These are phyloP conservation scores for Naja naja DNA, from an alignment of 2,113 vertebrate species.

Conservation along the genomic window DNA sequence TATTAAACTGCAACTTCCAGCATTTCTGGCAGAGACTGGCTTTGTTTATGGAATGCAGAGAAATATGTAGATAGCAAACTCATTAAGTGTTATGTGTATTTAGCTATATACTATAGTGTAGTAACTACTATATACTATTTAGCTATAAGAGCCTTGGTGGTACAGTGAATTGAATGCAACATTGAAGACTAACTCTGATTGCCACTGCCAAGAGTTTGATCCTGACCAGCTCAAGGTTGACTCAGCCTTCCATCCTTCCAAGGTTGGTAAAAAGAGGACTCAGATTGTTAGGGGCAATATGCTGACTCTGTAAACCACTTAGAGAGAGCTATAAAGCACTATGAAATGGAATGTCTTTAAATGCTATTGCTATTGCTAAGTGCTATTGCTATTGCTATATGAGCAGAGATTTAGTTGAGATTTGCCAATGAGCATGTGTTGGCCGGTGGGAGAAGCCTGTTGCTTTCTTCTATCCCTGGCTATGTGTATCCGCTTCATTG, in stretches of 20 bases:
- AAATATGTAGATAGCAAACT: background rate
- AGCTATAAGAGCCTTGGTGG: too few relatives aligned
- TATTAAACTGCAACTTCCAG: background rate
- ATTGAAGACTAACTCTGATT: background rate
- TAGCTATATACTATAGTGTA: background rate
- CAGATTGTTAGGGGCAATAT: background rate
- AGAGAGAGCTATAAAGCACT: background rate
- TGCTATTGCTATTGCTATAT: background rate
- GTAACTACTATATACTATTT: too few relatives aligned
- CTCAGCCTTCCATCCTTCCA: background rate
- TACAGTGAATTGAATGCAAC: background rate
- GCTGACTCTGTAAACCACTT: background rate
- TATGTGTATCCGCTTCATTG: background rate
- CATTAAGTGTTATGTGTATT: background rate
- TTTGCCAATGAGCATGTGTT: background rate
- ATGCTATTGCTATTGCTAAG: background rate
- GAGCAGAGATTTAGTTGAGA: background rate
- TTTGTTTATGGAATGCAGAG: background rate
- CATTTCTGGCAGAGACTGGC: background rate
- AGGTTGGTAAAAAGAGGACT: background rate
- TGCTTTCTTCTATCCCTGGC: background rate
- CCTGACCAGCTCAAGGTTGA: background rate
- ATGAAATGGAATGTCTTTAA: background rate
- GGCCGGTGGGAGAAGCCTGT: background rate
- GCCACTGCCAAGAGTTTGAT: background rate